These are phyloP conservation scores for Chionomys nivalis DNA, from an alignment of 2,113 vertebrate species.

Conservation along the genomic window DNA sequence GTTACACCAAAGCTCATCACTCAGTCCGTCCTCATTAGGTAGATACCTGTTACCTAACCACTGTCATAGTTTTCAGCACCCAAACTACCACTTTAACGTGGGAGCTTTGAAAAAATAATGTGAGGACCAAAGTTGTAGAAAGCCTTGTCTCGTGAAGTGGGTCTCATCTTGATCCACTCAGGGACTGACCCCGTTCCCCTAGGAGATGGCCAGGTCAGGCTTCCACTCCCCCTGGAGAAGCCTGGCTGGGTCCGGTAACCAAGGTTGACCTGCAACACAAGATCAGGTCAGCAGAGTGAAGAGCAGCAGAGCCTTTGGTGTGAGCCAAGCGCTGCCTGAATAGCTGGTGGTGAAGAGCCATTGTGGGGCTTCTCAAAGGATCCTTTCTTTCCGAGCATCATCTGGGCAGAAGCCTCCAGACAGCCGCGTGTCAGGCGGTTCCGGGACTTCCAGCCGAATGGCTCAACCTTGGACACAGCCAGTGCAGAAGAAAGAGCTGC, in stretches of 20 bases:
- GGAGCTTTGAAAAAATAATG: neutral
- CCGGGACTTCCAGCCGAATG: slow-evolving; percentile 39
- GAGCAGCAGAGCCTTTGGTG: slow-evolving; percentile 38
- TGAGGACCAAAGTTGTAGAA: slow-evolving; percentile 4
- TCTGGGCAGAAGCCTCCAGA: slow-evolving; percentile 30
- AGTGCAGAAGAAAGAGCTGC: neutral
- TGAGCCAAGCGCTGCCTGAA: slow-evolving; percentile 25
- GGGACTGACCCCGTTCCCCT: neutral
- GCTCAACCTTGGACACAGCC: neutral
- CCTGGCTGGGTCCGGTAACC: neutral
- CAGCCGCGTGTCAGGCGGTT: slow-evolving; percentile 46
- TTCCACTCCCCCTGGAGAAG: neutral
- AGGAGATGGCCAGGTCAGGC: neutral
- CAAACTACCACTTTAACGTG: neutral
- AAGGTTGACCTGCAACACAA: neutral
- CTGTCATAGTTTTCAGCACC: neutral
- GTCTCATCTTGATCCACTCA: neutral
- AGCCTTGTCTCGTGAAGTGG: neutral
- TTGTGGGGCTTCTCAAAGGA: slow-evolving; percentile 55
- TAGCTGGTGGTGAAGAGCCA: slow-evolving; percentile 44
- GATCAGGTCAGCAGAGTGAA: slow-evolving; percentile 34
- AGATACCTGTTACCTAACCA: neutral
- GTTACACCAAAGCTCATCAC: neutral
- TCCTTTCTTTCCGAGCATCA: slow-evolving; percentile 62
- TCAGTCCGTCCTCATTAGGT: neutral